Evolutionary conservation across 2,888 invertebrate genomes (phyloP), one percentile per base, ranked within the genome.

Genomic region (Tillus elongatus): DNA sequence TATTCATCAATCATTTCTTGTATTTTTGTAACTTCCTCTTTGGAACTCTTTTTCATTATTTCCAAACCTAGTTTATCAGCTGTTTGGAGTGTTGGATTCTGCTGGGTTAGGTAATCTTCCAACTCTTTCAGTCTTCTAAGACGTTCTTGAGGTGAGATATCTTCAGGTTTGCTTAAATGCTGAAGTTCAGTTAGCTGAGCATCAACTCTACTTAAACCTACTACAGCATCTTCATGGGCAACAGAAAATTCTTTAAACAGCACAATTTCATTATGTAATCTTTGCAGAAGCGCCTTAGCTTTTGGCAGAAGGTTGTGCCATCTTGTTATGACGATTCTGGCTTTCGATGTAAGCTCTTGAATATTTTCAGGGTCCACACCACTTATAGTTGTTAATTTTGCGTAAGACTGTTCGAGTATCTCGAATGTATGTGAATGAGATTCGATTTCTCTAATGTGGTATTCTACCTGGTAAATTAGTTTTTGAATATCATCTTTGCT

Each of bases 341-440:
- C 73, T 10, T 73, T 71, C 13, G 69, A 61, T 0, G 82, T 75
- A 12, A 85, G 57, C 13, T 74, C 68, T 42, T 75, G 77, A 1
- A 83, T 70, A 44, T 76, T 77, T 33, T 81, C 78, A 0, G 80
- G 76, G 46, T 83, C 82, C 1, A 83, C 56, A 1, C 81, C 80
- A 8, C 75, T 66, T 2, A 76, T 74, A 43, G 79, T 77, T 0
- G 75, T 77, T 8, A 86, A 60, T 31, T 79, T 75, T 3, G 78
- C 73, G 52, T 85, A 85, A 1, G 74, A 75, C 39, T 80, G 77
- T 49, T 82, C 82, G 13, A 86, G 56, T 15, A 72, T 71, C 43
- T 74, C 73, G 15, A 80, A 65, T n/a, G 75, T 74, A 0, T 71
- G 63, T 6, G 64, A 59, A 37, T 68, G 67, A 3, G 68, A 63